These are phyloP conservation scores for Nemopilema nomurai DNA, from an alignment of 30 jellyfish, hydroid and myxozoan genomes.

Conservation along the genomic window DNA sequence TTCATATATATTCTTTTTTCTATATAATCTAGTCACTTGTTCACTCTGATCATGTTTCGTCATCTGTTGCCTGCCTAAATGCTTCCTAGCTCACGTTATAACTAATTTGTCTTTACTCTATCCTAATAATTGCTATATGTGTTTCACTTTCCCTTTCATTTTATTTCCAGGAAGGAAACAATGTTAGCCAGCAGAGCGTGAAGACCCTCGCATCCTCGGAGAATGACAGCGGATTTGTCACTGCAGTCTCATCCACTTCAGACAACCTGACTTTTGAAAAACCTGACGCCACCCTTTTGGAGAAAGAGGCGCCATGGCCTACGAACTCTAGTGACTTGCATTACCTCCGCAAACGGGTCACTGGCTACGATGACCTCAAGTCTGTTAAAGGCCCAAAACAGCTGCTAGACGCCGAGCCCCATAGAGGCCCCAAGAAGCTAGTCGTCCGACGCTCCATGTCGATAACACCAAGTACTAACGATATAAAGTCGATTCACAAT, in stretches of 20 bases:
- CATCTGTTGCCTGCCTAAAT: no score
- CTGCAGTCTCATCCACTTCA: slow-evolving; percentile 25
- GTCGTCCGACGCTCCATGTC: slow-evolving; percentile 12
- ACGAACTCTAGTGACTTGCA: background rate
- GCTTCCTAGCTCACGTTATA: no score
- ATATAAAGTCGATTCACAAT: background rate
- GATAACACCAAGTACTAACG: background rate
- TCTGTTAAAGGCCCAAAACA: background rate
- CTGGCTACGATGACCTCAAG: background rate
- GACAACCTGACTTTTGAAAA: slow-evolving; percentile 1
- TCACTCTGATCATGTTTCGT: no score
- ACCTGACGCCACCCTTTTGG: background rate
- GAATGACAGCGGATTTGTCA: slow-evolving; percentile 17
- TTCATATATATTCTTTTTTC: no score
- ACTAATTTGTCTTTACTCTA: no score
- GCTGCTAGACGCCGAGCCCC: background rate
- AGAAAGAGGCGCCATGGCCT: background rate
- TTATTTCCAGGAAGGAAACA: background rate
- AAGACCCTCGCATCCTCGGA: slow-evolving; percentile 1
- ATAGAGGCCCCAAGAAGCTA: slow-evolving; percentile 9
- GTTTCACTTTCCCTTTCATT: no score
- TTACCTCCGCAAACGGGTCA: background rate
- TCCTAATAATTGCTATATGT: no score
- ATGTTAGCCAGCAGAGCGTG: background rate
- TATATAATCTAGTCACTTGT: no score